Conservation (phyloP, 2,888 invertebrate genomes). For the Aleiodes testaceus region DNA sequence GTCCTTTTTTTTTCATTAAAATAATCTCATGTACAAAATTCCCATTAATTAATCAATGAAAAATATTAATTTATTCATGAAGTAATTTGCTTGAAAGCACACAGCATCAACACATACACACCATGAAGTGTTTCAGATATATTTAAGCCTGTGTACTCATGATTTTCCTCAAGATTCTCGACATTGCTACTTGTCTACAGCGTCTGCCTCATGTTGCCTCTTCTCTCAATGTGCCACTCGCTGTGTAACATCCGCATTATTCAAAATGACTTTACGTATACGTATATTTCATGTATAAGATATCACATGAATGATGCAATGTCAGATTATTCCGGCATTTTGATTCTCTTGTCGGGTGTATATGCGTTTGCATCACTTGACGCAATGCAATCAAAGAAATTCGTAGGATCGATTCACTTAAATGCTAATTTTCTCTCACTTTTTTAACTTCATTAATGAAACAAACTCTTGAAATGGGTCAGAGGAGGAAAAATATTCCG, state of each 20-base stretch:
- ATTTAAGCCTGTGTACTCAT: background rate
- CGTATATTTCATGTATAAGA: slow-evolving; percentile 30
- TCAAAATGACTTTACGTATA: slow-evolving; percentile 33
- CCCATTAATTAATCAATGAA: background rate
- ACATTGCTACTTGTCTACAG: slow-evolving; percentile 22
- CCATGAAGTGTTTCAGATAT: background rate
- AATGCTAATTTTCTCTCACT: background rate
- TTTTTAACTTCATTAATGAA: slow-evolving; percentile 55
- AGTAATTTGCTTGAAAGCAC: background rate
- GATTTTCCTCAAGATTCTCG: slow-evolving; percentile 23
- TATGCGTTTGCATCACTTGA: slow-evolving; percentile 16
- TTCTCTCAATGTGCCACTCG: slow-evolving; percentile 1
- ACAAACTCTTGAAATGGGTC: slow-evolving; percentile 53
- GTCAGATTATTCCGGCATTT: slow-evolving; percentile 24
- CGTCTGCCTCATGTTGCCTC: slow-evolving; percentile 7
- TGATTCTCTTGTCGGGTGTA: slow-evolving; percentile 22
- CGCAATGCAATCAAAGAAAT: no score
- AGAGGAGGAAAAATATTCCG: slow-evolving; percentile 45
- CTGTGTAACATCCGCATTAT: slow-evolving; percentile 6
- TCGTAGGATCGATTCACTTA: no score
- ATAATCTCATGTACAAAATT: no score
- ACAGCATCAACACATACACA: background rate
- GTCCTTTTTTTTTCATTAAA: no score
- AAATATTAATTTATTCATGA: no score
- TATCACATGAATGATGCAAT: slow-evolving; percentile 31